phyloP scores from a whole-genome alignment of 2,113 vertebrate genomes.

The Phodopus roborovskii region DNA sequence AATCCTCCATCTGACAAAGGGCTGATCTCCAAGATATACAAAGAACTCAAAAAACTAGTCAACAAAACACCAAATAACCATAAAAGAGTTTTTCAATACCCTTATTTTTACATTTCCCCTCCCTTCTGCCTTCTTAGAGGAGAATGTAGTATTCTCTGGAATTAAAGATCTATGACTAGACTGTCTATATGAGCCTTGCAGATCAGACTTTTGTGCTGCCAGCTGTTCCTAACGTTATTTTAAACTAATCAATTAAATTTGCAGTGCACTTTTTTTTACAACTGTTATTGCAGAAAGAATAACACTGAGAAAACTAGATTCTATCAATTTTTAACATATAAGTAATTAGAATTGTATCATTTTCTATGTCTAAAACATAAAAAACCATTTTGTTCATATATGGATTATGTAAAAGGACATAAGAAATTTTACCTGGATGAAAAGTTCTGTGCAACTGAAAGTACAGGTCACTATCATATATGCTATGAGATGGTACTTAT shows the following conservation, averaged over 20 bases:
- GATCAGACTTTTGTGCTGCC: not conserved
- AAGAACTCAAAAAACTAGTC: no score
- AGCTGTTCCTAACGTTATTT: constrained; percentile 8
- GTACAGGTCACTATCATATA: not conserved
- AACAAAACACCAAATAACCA: no score
- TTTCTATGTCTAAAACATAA: constrained; percentile 17
- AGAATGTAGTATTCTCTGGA: not conserved
- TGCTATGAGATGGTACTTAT: not conserved
- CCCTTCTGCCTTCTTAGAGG: not conserved
- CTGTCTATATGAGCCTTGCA: not conserved
- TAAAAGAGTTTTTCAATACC: constrained; percentile 43
- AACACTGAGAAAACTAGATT: not conserved
- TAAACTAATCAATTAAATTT: constrained; percentile 24
- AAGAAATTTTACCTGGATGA: not conserved
- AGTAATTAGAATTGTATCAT: not conserved
- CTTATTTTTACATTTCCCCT: not conserved
- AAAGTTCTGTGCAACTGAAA: constrained; percentile 6
- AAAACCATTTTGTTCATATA: not conserved
- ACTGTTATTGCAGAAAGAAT: not conserved
- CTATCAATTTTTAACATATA: not conserved
- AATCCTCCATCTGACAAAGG: no score
- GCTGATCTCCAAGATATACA: no score
- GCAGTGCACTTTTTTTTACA: not conserved
- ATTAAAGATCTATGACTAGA: constrained; percentile 11
- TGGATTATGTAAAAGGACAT: not conserved